Base-by-base conservation (phyloP, 2,888 invertebrate genomes). In the Cenopis cana region DNA sequence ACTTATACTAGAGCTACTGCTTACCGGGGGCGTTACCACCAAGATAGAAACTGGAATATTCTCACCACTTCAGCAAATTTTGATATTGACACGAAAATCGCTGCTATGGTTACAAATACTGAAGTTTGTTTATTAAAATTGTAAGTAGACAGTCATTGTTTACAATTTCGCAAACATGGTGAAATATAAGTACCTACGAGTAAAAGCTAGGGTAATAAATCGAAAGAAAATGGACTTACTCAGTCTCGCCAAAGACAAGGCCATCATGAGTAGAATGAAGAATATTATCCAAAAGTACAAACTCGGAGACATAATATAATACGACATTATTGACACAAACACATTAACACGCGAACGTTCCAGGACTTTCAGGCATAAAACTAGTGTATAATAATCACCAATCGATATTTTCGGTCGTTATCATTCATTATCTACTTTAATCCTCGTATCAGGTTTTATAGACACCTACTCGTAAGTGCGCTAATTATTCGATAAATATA, bases 231-330 rank as follows among this genome's bases (percentile, higher is more conserved):
- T 8, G 46, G 46, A 74, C 74, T 74, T 68, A 74, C 74, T 60
- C 11, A 69, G 14, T 49, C 69, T 62, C 8, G 55, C 69, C 36
- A 69, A 20, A 5, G 62, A 69, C 14, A 72, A 41, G 11, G 72
- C 59, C 50, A 72, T 36, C 24, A 72, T 33, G 2, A 74, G 49
- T 0, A 74, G n/a, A n/a, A 69, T n/a, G 18, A 73, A 61, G 59
- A 74, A 73, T 11, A 68, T 46, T 11, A 64, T 59, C 72, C 74
- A 74, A 12, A 74, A 72, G 20, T 69, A 54, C 0, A 74, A 65
- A 65, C 57, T 59, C 4, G 64, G 38, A 1, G 69, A 52, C 59
- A 65, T 62, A 3, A 38, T 36, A 10, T 50, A 67, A 24, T 57
- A 64, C 0, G 14, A 18, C 57, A 69, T 64, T 33, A 29, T 36